phyloP scores from a whole-genome alignment of 2,113 vertebrate species.

The Pelodiscus sinensis region DNA sequence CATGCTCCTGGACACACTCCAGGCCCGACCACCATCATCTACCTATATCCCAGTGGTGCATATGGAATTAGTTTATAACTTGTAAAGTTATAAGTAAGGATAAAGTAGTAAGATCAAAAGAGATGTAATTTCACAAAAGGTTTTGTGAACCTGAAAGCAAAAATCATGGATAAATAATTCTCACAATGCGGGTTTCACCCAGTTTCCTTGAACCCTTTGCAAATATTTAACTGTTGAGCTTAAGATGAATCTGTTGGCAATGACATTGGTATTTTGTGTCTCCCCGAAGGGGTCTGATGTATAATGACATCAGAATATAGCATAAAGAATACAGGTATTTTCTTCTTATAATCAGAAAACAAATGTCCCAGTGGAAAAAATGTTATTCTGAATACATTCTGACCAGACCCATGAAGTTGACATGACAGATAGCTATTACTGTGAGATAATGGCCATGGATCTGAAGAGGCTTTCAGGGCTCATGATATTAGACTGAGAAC shows the following conservation, averaged over 20 bases:
- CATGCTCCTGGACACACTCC: no score
- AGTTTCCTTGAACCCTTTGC: not conserved
- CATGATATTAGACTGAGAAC: slow-evolving; percentile 16
- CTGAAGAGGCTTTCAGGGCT: slow-evolving; percentile 26
- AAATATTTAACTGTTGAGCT: not conserved
- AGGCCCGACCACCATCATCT: not conserved
- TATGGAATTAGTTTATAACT: not conserved
- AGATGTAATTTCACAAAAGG: not conserved
- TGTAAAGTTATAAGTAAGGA: not conserved
- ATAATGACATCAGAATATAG: not conserved
- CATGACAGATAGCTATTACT: not conserved
- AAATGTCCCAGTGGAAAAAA: not conserved
- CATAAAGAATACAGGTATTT: not conserved
- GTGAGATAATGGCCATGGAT: not conserved
- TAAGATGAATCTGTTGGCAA: not conserved
- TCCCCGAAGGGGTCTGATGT: not conserved
- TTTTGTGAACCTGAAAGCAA: not conserved
- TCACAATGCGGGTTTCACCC: not conserved
- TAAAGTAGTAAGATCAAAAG: not conserved
- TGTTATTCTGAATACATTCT: not conserved
- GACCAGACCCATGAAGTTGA: not conserved
- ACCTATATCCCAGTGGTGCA: not conserved
- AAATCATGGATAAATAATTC: not conserved
- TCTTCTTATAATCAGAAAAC: not conserved
- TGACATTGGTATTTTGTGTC: not conserved